phyloP scores from a whole-genome alignment of 2,888 invertebrate genomes.

The Harmothoe impar region DNA sequence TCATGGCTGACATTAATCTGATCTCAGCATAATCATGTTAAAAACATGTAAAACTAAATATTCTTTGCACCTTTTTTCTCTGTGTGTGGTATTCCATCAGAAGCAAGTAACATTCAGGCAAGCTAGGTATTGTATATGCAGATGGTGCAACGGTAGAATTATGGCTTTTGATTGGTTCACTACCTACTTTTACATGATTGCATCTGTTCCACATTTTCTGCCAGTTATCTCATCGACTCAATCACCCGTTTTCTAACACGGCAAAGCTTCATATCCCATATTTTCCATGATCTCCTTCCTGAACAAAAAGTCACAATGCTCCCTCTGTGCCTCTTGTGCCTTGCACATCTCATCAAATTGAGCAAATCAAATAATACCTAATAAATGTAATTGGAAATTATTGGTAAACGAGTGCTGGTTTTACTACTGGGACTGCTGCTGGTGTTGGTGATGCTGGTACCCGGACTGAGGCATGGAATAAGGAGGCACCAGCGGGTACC shows the following conservation, averaged over 20 bases:
- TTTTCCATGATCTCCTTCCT: background rate
- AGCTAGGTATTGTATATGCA: too few species aligned
- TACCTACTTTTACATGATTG: too few species aligned
- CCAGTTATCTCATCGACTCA: background rate
- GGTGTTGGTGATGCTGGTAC: background rate
- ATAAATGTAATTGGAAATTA: background rate
- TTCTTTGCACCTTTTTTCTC: too few species aligned
- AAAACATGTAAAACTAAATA: too few species aligned
- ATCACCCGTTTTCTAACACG: background rate
- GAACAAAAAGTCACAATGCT: background rate
- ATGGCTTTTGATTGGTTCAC: too few species aligned
- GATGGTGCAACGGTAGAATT: too few species aligned
- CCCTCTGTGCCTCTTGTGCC: background rate
- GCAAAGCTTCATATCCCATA: background rate
- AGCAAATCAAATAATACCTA: background rate
- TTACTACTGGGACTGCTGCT: background rate
- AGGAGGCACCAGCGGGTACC: background rate
- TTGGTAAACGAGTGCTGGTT: background rate
- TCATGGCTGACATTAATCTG: too few species aligned
- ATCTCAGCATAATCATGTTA: too few species aligned
- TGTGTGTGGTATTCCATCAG: too few species aligned
- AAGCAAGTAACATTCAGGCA: too few species aligned
- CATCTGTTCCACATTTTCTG: too few species aligned
- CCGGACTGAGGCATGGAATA: background rate
- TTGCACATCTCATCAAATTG: background rate